phyloP scores from a whole-genome alignment of 92 coral and sea anemone species.

The Paragorgia papillata region DNA sequence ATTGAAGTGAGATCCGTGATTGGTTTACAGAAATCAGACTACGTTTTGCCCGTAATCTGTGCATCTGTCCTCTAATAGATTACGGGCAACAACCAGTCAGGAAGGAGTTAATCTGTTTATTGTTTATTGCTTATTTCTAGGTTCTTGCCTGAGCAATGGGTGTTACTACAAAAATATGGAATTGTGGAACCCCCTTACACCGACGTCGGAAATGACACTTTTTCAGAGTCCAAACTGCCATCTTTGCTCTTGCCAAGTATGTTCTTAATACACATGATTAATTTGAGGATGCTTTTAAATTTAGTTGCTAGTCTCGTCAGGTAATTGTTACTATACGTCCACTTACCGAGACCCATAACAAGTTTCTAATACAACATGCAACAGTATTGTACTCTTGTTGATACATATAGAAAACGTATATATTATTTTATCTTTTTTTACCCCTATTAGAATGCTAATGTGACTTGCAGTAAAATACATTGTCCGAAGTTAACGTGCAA shows the following conservation, averaged over 20 bases:
- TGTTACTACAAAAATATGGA: constrained; percentile 58
- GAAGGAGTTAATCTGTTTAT: too few relatives aligned
- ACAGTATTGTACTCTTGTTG: background rate
- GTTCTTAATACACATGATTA: background rate
- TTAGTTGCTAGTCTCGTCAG: too few relatives aligned
- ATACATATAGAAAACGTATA: background rate
- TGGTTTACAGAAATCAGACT: too few relatives aligned
- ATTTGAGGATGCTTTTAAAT: background rate
- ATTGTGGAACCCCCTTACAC: constrained; percentile 49
- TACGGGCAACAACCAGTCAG: too few relatives aligned
- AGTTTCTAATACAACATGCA: too few relatives aligned
- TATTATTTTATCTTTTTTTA: constrained; percentile 12
- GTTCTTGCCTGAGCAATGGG: constrained; percentile 53
- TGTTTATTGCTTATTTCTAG: constrained; percentile 15
- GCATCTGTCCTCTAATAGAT: too few relatives aligned
- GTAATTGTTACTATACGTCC: too few relatives aligned
- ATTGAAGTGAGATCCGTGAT: too few relatives aligned
- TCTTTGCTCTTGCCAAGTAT: constrained; percentile 23
- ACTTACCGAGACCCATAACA: too few relatives aligned
- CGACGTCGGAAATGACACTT: constrained; percentile 36
- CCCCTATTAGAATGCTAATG: constrained; percentile 48
- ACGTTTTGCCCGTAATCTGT: too few relatives aligned
- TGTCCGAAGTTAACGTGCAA: constrained; percentile 52
- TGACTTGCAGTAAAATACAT: constrained; percentile 28
- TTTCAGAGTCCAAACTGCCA: constrained; percentile 35